phyloP scores from a whole-genome alignment of 2,888 invertebrate genomes.

The Coleophora flavipennella region DNA sequence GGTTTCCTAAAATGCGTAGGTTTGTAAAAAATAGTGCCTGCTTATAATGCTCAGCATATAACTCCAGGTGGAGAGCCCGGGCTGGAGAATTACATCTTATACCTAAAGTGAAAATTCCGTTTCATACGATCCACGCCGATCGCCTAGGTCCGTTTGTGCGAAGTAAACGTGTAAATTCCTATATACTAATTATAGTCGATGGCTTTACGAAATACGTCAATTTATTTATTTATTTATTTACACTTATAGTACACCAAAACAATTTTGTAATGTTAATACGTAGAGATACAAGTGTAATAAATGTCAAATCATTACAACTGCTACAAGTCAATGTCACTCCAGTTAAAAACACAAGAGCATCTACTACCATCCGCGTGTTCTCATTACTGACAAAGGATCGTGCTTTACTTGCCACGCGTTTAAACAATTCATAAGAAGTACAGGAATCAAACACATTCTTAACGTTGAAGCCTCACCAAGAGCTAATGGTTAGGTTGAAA shows the following conservation, averaged over 20 bases:
- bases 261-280: too few relatives aligned
- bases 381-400: background rate
- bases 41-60: constrained; percentile 3
- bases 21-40: background rate
- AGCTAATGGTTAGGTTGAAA: background rate
- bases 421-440: background rate
- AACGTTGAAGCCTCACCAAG: background rate
- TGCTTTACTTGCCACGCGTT: background rate
- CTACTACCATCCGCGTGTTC: background rate
- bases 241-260: too few relatives aligned
- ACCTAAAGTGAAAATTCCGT: constrained; percentile 27
- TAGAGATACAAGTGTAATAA: too few relatives aligned
- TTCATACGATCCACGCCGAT: constrained; percentile 35
- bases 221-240: too few relatives aligned
- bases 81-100: constrained; percentile 19
- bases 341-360: background rate
- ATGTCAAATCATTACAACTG: too few relatives aligned
- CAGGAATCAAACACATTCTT: background rate
- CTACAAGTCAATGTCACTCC: background rate
- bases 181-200: constrained; percentile 31
- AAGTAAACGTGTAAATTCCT: constrained; percentile 21
- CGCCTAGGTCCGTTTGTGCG: constrained; percentile 37
- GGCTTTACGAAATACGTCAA: constrained; percentile 32
- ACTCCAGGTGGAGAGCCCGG: background rate
- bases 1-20: constrained; percentile 4